phyloP scores from a whole-genome alignment of 2,797 vertebrate species.

The Danio kyathit region DNA sequence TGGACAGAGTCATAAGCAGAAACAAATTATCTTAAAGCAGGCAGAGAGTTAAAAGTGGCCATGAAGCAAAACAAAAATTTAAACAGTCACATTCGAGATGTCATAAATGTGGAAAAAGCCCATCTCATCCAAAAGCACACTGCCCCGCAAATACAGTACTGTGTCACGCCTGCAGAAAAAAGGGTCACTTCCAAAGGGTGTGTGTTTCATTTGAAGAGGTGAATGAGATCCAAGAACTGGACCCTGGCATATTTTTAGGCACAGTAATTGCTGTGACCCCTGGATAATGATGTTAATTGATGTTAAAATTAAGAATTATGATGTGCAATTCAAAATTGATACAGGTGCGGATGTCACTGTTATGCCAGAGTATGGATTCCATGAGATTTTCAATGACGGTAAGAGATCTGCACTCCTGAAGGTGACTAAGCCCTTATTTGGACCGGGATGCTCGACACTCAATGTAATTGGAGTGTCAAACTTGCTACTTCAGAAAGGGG shows the following conservation, averaged over 20 bases:
- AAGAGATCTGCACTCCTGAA: neutral
- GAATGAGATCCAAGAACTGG: conserved; percentile 1
- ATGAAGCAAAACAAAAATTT: neutral
- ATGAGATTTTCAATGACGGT: neutral
- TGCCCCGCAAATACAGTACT: conserved; percentile 15
- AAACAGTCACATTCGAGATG: neutral
- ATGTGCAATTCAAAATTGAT: neutral
- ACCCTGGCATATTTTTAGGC: neutral
- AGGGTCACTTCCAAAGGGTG: conserved; percentile 14
- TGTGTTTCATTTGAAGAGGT: conserved; percentile 9
- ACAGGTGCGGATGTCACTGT: neutral
- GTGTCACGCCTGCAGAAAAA: conserved; percentile 8
- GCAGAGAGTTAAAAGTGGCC: conserved; percentile 7
- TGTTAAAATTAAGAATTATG: neutral
- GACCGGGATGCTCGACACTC: neutral
- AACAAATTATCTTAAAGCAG: neutral
- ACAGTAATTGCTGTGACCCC: neutral
- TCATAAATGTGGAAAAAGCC: conserved; percentile 20
- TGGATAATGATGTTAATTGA: neutral
- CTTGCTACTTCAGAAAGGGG: neutral
- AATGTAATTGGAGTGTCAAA: neutral
- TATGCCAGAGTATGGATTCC: neutral
- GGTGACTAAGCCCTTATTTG: neutral
- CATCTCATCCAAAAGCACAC: neutral
- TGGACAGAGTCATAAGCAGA: neutral